Percentiles rank a stretch among this genome's conserved stretches.
Conservation (phyloP, 2,888 invertebrate species). For the Trissoscelio sp. region DNA sequence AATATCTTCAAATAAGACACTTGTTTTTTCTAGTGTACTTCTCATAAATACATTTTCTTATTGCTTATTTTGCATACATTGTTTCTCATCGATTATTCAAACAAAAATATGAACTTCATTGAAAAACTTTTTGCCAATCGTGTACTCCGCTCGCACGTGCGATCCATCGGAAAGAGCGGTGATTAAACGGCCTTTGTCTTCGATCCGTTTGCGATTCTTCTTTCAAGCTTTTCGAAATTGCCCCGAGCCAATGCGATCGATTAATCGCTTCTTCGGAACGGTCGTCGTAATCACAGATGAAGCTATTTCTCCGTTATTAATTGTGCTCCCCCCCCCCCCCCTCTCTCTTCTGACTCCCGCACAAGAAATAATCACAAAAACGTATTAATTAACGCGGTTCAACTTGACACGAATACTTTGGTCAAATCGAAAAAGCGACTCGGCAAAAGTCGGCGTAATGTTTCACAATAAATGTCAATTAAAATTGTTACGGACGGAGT, state of each 20-base stretch:
- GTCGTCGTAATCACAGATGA: constrained; percentile 13
- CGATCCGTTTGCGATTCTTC: constrained; percentile 34
- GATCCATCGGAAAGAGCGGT: constrained; percentile 27
- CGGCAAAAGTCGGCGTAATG: background rate
- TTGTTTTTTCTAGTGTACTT: no score
- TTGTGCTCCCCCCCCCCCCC: no score
- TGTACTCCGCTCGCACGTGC: constrained; percentile 3
- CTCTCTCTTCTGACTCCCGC: no score
- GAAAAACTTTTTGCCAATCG: constrained; percentile 7
- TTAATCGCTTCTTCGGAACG: constrained; percentile 26
- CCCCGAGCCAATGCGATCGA: constrained; percentile 20
- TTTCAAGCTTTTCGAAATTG: constrained; percentile 41
- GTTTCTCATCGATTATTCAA: background rate
- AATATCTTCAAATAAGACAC: no score
- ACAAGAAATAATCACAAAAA: background rate
- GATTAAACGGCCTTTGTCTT: constrained; percentile 50
- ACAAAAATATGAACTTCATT: background rate
- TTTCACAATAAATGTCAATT: constrained; percentile 16
- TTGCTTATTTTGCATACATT: background rate
- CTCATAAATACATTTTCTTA: no score
- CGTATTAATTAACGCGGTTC: constrained; percentile 19
- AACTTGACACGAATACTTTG: constrained; percentile 29
- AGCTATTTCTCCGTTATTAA: constrained; percentile 26
- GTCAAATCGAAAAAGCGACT: no score
- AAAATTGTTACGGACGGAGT: background rate